Conservation (phyloP, 2,888 invertebrate species). For the Xiphydria camelus region DNA sequence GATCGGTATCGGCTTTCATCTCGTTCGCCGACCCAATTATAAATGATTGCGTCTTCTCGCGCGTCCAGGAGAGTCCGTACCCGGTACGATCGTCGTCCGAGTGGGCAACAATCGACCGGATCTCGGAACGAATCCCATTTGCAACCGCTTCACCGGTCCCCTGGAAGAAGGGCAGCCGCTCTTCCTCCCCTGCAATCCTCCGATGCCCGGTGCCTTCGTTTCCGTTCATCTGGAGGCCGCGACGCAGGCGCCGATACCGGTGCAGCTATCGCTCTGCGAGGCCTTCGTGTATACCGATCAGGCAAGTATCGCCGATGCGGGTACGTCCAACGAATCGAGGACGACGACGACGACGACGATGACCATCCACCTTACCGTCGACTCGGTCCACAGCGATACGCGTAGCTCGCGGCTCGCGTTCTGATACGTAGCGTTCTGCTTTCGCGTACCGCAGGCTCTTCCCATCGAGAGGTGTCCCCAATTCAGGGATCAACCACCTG, state of each 20-base stretch:
- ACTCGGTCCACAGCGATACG: too few species aligned
- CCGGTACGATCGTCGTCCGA: conserved; percentile 84
- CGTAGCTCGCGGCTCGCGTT: too few species aligned
- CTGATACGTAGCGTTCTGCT: too few species aligned
- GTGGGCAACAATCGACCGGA: conserved; percentile 93
- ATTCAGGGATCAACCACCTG: conserved; percentile 90
- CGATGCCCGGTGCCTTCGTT: conserved; percentile 94
- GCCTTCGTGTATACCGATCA: conserved; percentile 93
- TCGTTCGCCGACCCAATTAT: not conserved
- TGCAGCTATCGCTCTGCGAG: conserved; percentile 87
- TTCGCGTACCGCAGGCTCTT: conserved; percentile 64
- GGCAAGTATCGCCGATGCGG: conserved; percentile 40
- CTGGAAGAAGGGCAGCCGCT: conserved; percentile 88
- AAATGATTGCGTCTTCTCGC: not conserved
- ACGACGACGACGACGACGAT: not conserved
- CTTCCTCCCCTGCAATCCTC: conserved; percentile 90
- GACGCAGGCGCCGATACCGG: conserved; percentile 57
- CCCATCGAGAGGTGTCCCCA: conserved; percentile 92
- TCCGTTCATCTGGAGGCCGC: conserved; percentile 86
- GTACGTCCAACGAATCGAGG: not conserved
- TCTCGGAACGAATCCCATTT: conserved; percentile 87
- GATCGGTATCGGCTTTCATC: not conserved
- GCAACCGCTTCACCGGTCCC: conserved; percentile 85
- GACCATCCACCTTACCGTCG: too few species aligned
- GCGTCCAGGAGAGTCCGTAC: conserved; percentile 70